These are phyloP conservation scores for Lacanobia wlatinum DNA, from an alignment of 2,888 invertebrate genomes.

Conservation along the genomic window DNA sequence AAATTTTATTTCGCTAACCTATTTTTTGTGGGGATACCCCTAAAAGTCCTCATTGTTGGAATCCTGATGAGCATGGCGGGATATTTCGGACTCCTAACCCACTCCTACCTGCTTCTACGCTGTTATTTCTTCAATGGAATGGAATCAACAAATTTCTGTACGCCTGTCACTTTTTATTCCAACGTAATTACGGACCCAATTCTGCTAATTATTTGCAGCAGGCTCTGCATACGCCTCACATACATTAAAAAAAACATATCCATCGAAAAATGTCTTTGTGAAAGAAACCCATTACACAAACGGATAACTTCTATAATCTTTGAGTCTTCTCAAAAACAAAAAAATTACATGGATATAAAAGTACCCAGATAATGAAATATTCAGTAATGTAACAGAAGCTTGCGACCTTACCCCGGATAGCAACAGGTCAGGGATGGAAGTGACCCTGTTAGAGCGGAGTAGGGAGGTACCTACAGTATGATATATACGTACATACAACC, in stretches of 20 bases:
- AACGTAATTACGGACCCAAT: not conserved
- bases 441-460: constrained; percentile 38
- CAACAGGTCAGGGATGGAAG: constrained; percentile 62
- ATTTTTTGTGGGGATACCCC: not conserved
- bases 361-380: constrained; percentile 53
- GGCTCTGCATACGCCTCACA: not conserved
- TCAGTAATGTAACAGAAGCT: constrained; percentile 45
- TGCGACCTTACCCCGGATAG: constrained; percentile 59
- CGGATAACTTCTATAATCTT: not conserved
- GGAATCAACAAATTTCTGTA: not conserved
- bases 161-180: constrained; percentile 16
- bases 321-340: constrained; percentile 9
- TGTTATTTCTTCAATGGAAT: not conserved
- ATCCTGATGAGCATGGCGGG: too few relatives aligned
- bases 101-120: too few relatives aligned
- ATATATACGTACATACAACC: not conserved
- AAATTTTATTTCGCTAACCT: not conserved
- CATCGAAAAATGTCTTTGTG: not conserved
- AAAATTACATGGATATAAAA: constrained; percentile 22
- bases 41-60: not conserved
- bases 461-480: not conserved
- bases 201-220: constrained; percentile 20
- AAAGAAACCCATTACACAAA: not conserved
- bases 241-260: not conserved
- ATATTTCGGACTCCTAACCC: too few relatives aligned